These are phyloP conservation scores for Pangasius krempfi DNA, from an alignment of 2,797 vertebrate genomes.

Conservation along the genomic window DNA sequence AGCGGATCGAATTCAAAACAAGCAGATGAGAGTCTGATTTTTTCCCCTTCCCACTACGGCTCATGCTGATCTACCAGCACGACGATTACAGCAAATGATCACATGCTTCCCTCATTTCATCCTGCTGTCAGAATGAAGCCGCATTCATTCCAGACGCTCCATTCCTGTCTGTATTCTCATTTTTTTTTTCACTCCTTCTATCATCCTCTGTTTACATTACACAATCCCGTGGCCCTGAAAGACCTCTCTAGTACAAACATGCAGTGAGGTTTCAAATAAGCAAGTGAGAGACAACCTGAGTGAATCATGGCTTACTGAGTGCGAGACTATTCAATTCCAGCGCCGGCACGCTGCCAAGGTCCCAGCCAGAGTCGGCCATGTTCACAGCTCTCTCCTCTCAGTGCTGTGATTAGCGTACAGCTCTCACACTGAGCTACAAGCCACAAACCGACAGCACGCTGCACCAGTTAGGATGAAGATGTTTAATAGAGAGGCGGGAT, in stretches of 20 bases:
- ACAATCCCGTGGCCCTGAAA: conserved; percentile 28
- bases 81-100: background rate
- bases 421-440: conserved; percentile 64
- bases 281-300: conserved; percentile 41
- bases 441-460: conserved; percentile 59
- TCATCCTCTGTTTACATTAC: conserved; percentile 21
- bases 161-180: background rate
- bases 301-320: conserved; percentile 49
- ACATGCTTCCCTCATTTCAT: background rate
- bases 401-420: conserved; percentile 63
- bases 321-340: conserved; percentile 63
- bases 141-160: conserved; percentile 11
- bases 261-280: conserved; percentile 35
- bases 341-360: conserved; percentile 71
- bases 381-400: conserved; percentile 71
- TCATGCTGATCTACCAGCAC: background rate
- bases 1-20: background rate
- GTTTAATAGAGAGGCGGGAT: conserved; percentile 49
- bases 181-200: conserved; percentile 46
- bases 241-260: conserved; percentile 34
- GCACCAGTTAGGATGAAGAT: conserved; percentile 68
- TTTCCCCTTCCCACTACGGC: background rate
- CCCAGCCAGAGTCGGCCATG: conserved; percentile 68
- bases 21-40: background rate
- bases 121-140: conserved; percentile 33